These are phyloP conservation scores for Sycobia sp. DNA, from an alignment of 1,140 invertebrate species.

Conservation along the genomic window DNA sequence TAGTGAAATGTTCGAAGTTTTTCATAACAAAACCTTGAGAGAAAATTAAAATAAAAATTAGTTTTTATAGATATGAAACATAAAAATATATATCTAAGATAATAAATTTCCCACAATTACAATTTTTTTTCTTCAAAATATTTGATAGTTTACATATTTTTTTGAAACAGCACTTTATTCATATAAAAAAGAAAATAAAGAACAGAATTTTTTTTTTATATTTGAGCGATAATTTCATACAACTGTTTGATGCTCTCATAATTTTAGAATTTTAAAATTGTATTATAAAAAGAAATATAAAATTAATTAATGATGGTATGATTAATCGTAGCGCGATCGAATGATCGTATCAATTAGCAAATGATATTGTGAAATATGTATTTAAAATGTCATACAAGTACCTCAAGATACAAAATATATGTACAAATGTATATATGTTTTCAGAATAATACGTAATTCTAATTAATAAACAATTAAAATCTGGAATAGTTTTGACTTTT, in stretches of 20 bases:
- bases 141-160: no score
- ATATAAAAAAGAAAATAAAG: no score
- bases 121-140: no score
- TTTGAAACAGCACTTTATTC: no score
- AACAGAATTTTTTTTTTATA: no score
- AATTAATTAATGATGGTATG: constrained; percentile 22
- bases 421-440: constrained; percentile 62
- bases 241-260: background rate
- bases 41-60: constrained; percentile 11
- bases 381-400: constrained; percentile 59
- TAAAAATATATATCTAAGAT: no score
- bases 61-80: no score
- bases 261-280: constrained; percentile 11
- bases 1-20: background rate
- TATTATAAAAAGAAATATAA: constrained; percentile 15
- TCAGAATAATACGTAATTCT: constrained; percentile 57
- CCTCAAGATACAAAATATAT: constrained; percentile 60
- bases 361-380: constrained; percentile 51
- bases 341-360: constrained; percentile 21
- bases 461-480: constrained; percentile 34
- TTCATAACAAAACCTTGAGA: background rate
- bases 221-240: no score
- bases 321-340: background rate
- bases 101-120: no score
- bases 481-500: constrained; percentile 29